Conservation (phyloP, 2,797 vertebrate species). For the Otus scops region DNA sequence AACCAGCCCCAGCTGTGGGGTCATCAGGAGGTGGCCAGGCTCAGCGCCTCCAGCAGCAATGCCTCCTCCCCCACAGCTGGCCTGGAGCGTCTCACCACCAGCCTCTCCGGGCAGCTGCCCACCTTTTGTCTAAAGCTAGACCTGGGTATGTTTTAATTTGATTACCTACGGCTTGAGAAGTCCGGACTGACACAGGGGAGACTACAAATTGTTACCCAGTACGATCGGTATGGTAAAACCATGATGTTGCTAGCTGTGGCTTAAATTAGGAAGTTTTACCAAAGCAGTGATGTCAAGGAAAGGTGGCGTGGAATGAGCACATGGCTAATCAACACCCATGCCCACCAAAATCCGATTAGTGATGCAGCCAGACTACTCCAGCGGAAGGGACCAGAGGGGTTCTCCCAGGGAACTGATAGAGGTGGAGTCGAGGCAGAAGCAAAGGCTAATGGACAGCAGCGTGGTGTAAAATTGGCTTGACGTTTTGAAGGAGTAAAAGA, state of each 20-base stretch:
- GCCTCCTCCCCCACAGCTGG: background rate
- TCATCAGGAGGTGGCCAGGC: background rate
- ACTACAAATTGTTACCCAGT: background rate
- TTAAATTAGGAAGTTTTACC: background rate
- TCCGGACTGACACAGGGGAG: background rate
- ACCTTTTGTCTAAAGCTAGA: background rate
- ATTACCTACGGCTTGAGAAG: background rate
- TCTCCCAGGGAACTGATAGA: background rate
- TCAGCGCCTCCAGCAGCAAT: fast-evolving
- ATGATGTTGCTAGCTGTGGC: background rate
- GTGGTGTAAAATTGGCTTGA: background rate
- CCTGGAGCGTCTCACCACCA: background rate
- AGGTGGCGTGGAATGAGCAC: background rate
- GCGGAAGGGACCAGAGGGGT: background rate
- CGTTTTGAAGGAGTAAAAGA: background rate
- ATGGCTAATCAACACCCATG: background rate
- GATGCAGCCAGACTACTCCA: background rate
- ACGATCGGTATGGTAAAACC: fast-evolving
- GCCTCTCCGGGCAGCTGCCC: background rate
- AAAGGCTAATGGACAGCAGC: background rate
- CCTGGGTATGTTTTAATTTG: background rate
- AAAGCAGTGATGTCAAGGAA: background rate
- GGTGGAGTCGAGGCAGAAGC: background rate
- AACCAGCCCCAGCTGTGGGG: background rate
- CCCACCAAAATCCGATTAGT: background rate